Conservation (phyloP, 1,140 invertebrate species). For the Zaprionus inermis region DNA sequence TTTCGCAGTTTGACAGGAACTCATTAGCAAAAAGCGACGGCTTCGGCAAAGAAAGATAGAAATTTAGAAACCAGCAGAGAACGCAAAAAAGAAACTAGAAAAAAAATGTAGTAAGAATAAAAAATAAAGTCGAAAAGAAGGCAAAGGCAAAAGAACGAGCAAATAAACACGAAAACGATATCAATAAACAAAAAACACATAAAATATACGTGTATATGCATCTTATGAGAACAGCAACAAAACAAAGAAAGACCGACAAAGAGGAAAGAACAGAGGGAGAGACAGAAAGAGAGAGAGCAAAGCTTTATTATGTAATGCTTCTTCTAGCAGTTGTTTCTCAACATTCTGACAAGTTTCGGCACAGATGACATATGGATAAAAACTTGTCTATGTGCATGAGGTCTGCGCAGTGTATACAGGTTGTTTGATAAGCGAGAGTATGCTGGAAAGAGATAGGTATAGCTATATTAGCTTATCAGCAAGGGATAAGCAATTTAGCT, state of each 20-base stretch:
- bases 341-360: conserved; percentile 11
- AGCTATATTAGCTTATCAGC: conserved; percentile 26
- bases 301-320: conserved; percentile 67
- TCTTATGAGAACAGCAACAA: conserved; percentile 39
- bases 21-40: conserved; percentile 54
- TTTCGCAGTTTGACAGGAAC: conserved; percentile 43
- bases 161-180: conserved; percentile 39
- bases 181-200: conserved; percentile 39
- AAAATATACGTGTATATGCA: conserved; percentile 13
- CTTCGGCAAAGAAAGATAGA: conserved; percentile 9
- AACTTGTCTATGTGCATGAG: neutral
- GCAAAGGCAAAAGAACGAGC: conserved; percentile 8
- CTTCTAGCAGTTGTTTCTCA: conserved; percentile 7
- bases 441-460: neutral
- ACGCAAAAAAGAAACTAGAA: conserved; percentile 3
- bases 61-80: conserved; percentile 1
- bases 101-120: conserved; percentile 43
- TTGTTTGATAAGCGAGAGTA: neutral
- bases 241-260: conserved; percentile 39
- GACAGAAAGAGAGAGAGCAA: conserved; percentile 22
- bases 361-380: conserved; percentile 16
- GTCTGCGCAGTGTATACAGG: neutral
- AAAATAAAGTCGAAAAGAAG: conserved; percentile 34
- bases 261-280: conserved; percentile 32
- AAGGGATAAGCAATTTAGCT: conserved; percentile 1